Evolutionary conservation across 2,113 vertebrate genomes (phyloP), one percentile per base, ranked within the genome.

Genomic region (Larimichthys crocea): DNA sequence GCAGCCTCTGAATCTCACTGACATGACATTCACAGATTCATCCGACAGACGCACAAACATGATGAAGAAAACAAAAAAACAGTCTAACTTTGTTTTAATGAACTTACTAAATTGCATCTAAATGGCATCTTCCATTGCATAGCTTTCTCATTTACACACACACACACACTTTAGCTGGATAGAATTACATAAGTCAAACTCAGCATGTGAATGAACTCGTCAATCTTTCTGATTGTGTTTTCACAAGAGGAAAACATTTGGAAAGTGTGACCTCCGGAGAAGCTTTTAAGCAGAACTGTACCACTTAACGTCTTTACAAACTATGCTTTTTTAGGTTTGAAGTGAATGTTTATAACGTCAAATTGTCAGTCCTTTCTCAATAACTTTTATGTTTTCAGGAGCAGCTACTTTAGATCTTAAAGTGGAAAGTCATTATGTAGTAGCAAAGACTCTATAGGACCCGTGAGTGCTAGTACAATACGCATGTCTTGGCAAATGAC

Each of bases 211-310:
- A 48, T 46, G 14, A 69, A 74, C 65, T 56, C 78, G 67, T 88
- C 76, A 63, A 44, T 89, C 84, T 64, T 35, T 67, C 42, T 61
- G 67, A 72, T 57, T 73, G 62, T 53, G 66, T 76, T 80, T 85
- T 59, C 64, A 76, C 56, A 74, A 52, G 26, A 60, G 49, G 71
- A 14, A 35, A 35, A 35, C 7, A 2, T 35, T 35, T 35, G 31
- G 31, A 35, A 35, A 35, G 31, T 7, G 31, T 60, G 24, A 44
- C 59, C 52, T 46, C 48, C 55, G 22, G 12, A 60, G 48, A 44
- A 44, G 17, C 31, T 75, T 16, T 57, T 15, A 35, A 20, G 49
- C 19, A 71, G n/a, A 71, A 19, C 4, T 50, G 8, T 4, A 12
- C 29, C 26, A 11, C 9, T 35, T 19, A 9, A 35, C 16, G 24